These are phyloP conservation scores for Crypturellus undulatus DNA, from an alignment of 2,113 vertebrate genomes.

Conservation along the genomic window DNA sequence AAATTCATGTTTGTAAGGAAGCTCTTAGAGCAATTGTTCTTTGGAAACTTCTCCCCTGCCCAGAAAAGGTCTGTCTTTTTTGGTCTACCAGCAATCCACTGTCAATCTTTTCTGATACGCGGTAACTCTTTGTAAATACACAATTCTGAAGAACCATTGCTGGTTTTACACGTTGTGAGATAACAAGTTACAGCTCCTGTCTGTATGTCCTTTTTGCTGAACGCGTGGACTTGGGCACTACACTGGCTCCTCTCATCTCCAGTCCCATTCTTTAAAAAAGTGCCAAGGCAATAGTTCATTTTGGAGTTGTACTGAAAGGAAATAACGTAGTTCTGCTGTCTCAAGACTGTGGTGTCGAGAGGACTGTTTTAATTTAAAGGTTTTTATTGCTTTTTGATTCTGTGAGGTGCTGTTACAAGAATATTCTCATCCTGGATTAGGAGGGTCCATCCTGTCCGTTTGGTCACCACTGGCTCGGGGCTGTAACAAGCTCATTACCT, in stretches of 20 bases:
- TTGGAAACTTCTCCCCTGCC: not conserved
- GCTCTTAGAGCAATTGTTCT: not conserved
- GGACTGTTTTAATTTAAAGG: not conserved
- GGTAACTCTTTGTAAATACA: not conserved
- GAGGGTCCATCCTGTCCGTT: not conserved
- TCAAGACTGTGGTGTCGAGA: not conserved
- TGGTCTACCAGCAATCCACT: not conserved
- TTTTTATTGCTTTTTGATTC: not conserved
- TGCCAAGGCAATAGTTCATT: not conserved
- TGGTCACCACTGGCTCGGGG: not conserved
- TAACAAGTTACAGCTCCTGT: not conserved
- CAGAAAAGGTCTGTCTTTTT: not conserved
- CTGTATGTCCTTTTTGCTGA: not conserved
- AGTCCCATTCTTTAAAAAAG: not conserved
- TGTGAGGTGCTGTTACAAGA: not conserved
- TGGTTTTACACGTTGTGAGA: not conserved
- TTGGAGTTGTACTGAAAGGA: not conserved
- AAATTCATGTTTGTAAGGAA: constrained; percentile 73
- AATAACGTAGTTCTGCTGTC: not conserved
- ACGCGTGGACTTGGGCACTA: not conserved
- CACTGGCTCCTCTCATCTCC: not conserved
- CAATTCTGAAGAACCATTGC: not conserved
- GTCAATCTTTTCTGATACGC: not conserved
- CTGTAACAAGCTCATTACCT: not conserved
- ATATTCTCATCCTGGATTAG: not conserved